Evolutionary conservation across 2,888 invertebrate species (phyloP).

Genomic region (Orthosia incerta): DNA sequence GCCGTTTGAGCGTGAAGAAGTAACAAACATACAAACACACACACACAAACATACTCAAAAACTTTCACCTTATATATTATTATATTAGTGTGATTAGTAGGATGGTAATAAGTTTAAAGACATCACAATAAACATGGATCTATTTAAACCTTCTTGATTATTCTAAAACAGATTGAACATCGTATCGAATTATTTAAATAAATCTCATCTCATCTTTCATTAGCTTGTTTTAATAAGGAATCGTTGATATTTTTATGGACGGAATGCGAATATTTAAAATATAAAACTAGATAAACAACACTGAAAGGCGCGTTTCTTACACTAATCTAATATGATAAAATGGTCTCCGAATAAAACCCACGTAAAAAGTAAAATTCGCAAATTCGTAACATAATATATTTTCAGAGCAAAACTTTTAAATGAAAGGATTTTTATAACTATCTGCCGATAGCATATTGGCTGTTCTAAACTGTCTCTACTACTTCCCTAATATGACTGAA

Average conservation of each 20-base stretch:
- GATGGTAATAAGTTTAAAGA: too few species aligned
- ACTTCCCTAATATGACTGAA: too few species aligned
- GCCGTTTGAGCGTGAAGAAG: too few species aligned
- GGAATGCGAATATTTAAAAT: conserved; percentile 25
- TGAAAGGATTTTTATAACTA: too few species aligned
- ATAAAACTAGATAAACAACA: conserved; percentile 16
- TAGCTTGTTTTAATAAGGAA: conserved; percentile 12
- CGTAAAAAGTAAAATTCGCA: neutral
- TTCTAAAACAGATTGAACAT: conserved; percentile 1
- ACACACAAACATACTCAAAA: too few species aligned
- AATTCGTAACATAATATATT: neutral
- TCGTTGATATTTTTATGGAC: conserved; percentile 10
- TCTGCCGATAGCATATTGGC: too few species aligned
- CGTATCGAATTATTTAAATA: neutral
- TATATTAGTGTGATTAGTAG: too few species aligned
- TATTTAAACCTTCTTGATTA: neutral
- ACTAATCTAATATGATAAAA: neutral
- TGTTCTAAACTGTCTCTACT: neutral
- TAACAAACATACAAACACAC: too few species aligned
- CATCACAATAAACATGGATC: too few species aligned
- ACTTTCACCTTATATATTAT: too few species aligned
- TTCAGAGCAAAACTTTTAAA: too few species aligned
- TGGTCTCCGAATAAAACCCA: neutral
- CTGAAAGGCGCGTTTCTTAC: neutral
- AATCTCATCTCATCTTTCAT: neutral